These are phyloP conservation scores for Siniperca knerii DNA, from an alignment of 2,113 vertebrate species.

Conservation along the genomic window DNA sequence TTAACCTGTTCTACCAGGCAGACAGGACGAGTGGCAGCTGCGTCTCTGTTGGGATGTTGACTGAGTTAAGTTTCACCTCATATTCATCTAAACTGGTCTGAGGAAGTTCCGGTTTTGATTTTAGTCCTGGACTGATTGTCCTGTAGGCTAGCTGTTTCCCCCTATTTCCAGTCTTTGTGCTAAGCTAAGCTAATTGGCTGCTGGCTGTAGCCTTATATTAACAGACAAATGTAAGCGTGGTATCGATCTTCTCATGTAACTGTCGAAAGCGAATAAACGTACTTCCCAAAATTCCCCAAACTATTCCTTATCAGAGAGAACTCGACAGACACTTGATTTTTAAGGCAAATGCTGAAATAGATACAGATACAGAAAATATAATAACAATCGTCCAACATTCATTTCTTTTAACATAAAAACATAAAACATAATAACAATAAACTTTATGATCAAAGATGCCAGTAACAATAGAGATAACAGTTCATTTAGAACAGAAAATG, in stretches of 20 bases:
- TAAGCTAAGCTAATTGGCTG: background rate
- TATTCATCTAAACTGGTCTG: background rate
- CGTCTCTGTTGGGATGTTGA: background rate
- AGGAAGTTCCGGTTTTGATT: background rate
- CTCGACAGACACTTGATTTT: no score
- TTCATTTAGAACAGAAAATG: background rate
- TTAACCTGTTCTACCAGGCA: constrained; percentile 10
- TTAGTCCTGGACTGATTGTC: background rate
- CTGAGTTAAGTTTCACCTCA: background rate
- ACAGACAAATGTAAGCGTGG: background rate
- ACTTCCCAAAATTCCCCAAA: background rate
- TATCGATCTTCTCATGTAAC: background rate
- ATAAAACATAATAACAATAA: background rate
- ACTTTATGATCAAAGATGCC: background rate
- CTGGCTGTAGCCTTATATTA: background rate
- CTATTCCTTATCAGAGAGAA: background rate
- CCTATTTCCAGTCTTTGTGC: background rate
- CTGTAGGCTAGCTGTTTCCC: background rate
- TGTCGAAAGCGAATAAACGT: background rate
- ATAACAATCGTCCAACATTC: background rate
- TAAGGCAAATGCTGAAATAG: background rate
- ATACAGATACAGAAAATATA: background rate
- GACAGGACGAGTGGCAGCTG: background rate
- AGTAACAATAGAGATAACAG: background rate
- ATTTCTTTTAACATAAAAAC: background rate